A percentile compares a stretch with the other conserved stretches of the same genome.
Conservation (phyloP, 1,140 invertebrate genomes). For the Drosophila virilis region DNA sequence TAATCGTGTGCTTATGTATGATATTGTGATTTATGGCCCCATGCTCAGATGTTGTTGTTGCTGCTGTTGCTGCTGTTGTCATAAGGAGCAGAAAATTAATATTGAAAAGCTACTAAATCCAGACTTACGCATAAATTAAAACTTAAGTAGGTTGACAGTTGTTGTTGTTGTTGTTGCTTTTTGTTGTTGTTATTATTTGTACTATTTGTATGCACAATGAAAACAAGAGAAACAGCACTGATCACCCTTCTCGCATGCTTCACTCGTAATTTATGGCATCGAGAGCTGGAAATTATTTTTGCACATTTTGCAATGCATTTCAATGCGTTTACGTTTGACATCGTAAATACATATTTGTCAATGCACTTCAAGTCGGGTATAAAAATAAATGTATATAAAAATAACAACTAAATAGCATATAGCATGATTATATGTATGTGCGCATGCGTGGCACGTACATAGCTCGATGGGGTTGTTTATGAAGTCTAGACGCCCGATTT, state of each 20-base stretch:
- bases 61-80: conserved; percentile 46
- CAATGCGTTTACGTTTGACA: conserved; percentile 70
- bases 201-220: conserved; percentile 62
- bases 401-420: conserved; percentile 30
- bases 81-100: conserved; percentile 72
- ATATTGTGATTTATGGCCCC: conserved; percentile 71
- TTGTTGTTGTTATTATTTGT: conserved; percentile 5
- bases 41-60: conserved; percentile 28
- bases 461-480: conserved; percentile 65
- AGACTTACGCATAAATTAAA: conserved; percentile 81
- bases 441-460: conserved; percentile 70
- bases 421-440: conserved; percentile 16
- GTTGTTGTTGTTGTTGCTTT: conserved; percentile 16
- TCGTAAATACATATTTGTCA: conserved; percentile 80
- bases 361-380: conserved; percentile 48
- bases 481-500: conserved; percentile 74
- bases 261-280: conserved; percentile 68
- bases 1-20: conserved; percentile 64
- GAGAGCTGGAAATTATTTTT: conserved; percentile 51
- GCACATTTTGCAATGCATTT: conserved; percentile 69
- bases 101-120: conserved; percentile 79
- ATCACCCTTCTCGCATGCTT: conserved; percentile 58
- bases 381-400: conserved; percentile 42
- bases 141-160: conserved; percentile 68
- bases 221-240: conserved; percentile 27